Conservation (phyloP, 2,888 invertebrate species). For the Patella pellucida region DNA sequence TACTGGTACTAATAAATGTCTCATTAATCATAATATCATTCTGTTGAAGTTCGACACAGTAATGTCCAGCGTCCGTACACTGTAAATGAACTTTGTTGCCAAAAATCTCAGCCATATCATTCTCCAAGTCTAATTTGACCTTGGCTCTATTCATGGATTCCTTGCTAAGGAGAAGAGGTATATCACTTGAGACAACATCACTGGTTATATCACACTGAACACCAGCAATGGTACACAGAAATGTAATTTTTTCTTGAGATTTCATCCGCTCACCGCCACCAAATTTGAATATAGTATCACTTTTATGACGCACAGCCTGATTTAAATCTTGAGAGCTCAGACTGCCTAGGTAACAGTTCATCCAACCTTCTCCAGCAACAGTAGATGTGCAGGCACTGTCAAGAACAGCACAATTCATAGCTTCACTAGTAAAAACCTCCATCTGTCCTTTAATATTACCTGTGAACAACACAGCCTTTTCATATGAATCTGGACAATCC, state of each 20-base stretch:
- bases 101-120: too few species aligned
- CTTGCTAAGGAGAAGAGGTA: too few species aligned
- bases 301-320: not conserved
- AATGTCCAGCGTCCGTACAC: not conserved
- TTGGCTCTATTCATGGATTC: too few species aligned
- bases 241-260: not conserved
- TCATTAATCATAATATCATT: not conserved
- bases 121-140: too few species aligned
- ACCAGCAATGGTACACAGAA: not conserved
- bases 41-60: not conserved
- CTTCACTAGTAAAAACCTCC: too few species aligned
- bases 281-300: not conserved
- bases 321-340: not conserved
- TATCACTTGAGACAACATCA: too few species aligned
- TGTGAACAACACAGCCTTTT: not conserved
- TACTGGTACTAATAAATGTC: not conserved
- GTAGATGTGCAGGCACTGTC: not conserved
- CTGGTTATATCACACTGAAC: not conserved
- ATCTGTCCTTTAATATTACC: not conserved
- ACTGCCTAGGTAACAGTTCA: not conserved
- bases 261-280: not conserved
- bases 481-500: not conserved
- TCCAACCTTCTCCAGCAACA: not conserved
- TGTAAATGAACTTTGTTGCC: not conserved
- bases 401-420: not conserved